Conservation (phyloP, 1,140 invertebrate genomes). For the Protaetia brevitarsis region DNA sequence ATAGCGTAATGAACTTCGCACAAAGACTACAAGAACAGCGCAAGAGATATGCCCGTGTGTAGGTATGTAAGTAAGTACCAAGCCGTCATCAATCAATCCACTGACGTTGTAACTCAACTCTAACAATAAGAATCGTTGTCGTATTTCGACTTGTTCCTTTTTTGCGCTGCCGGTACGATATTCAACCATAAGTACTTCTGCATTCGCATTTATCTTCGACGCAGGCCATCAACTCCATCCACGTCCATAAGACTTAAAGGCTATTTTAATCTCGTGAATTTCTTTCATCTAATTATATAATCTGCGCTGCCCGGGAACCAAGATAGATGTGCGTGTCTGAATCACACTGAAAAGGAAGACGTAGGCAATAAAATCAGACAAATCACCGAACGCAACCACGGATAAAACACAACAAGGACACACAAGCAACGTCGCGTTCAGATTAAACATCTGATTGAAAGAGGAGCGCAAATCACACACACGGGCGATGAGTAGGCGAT, state of each 20-base stretch:
- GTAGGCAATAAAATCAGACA: constrained; percentile 1
- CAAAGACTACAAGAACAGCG: no score
- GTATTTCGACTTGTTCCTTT: neutral
- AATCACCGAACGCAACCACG: no score
- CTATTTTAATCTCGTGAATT: constrained; percentile 10
- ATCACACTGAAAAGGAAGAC: constrained; percentile 2
- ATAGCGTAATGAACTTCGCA: no score
- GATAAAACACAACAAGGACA: neutral
- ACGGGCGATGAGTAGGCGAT: neutral
- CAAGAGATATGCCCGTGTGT: no score
- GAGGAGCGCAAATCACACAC: neutral
- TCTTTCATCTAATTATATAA: constrained; percentile 10
- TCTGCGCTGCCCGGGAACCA: neutral
- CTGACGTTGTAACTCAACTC: neutral
- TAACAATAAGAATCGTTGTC: neutral
- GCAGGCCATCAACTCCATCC: constrained; percentile 3
- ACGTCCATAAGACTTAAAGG: neutral
- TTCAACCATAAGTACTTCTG: neutral
- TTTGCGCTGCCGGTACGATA: neutral
- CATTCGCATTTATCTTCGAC: neutral
- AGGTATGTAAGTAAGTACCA: neutral
- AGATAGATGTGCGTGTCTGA: neutral
- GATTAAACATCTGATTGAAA: neutral
- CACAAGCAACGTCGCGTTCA: neutral
- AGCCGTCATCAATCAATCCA: neutral